A percentile compares a stretch with the other conserved stretches of the same genome.
These are phyloP conservation scores for Drosophila sulfurigaster DNA, from an alignment of 1,140 invertebrate species.

Conservation along the genomic window DNA sequence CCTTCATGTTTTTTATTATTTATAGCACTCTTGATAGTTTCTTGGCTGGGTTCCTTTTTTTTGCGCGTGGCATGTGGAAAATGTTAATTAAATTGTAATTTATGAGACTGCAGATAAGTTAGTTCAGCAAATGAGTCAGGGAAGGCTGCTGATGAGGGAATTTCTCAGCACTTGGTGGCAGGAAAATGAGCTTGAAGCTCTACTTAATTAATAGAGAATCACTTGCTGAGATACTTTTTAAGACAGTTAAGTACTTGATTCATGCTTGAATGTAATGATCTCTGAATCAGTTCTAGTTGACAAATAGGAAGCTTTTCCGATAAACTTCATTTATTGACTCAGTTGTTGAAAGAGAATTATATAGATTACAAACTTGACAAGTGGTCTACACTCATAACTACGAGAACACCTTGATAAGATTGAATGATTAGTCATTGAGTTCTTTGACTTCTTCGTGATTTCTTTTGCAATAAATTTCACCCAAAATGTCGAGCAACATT, in stretches of 20 bases:
- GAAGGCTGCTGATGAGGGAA: constrained; percentile 1
- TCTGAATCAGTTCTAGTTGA: not conserved
- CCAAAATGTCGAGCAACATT: constrained; percentile 35
- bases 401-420: constrained; percentile 10
- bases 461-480: not conserved
- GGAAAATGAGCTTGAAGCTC: not conserved
- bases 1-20: constrained; percentile 58
- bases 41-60: constrained; percentile 30
- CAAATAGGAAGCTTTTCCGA: not conserved
- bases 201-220: too few species aligned
- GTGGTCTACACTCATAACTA: not conserved
- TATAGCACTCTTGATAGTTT: constrained; percentile 59
- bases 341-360: not conserved
- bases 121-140: constrained; percentile 29
- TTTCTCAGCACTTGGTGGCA: not conserved
- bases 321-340: not conserved
- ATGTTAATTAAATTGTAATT: constrained; percentile 78
- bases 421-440: constrained; percentile 3
- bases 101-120: constrained; percentile 60
- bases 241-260: not conserved
- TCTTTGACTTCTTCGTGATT: not conserved
- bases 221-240: not conserved
- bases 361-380: not conserved
- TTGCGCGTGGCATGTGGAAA: constrained; percentile 60
- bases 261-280: not conserved